These are phyloP conservation scores for Oxytorus armatus DNA, from an alignment of 2,888 invertebrate species.

Conservation along the genomic window DNA sequence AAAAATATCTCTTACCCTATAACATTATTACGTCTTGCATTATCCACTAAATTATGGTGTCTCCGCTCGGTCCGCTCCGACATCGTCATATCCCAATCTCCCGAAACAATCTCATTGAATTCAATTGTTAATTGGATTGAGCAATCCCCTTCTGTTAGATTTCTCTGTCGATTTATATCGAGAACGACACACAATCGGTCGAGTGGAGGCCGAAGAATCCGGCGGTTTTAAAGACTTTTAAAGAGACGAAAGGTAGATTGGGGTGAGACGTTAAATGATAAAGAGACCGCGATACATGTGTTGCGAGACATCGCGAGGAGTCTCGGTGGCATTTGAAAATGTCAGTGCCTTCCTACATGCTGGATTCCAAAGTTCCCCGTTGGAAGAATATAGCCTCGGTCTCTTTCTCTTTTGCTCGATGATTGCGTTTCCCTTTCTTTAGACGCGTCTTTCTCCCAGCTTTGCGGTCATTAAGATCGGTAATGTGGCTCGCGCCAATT, in stretches of 20 bases:
- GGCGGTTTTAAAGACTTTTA: not conserved
- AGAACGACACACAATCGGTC: not conserved
- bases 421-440: conserved; percentile 39
- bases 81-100: no score
- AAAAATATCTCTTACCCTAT: no score
- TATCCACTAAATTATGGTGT: no score
- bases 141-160: conserved; percentile 4
- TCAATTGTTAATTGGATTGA: conserved; percentile 37
- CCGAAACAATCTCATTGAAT: not conserved
- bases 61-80: no score
- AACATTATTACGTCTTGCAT: no score
- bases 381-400: not conserved
- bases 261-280: conserved; percentile 67
- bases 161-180: not conserved
- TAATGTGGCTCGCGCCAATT: no score
- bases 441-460: not conserved
- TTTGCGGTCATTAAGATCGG: conserved; percentile 14
- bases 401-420: conserved; percentile 17
- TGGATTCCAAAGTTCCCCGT: conserved; percentile 53
- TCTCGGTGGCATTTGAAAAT: conserved; percentile 81
- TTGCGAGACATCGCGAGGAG: conserved; percentile 66
- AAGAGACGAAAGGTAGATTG: conserved; percentile 18
- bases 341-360: conserved; percentile 81
- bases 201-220: not conserved
- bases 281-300: conserved; percentile 72